Conservation (phyloP, 2,113 vertebrate genomes). For the Micromys minutus region DNA sequence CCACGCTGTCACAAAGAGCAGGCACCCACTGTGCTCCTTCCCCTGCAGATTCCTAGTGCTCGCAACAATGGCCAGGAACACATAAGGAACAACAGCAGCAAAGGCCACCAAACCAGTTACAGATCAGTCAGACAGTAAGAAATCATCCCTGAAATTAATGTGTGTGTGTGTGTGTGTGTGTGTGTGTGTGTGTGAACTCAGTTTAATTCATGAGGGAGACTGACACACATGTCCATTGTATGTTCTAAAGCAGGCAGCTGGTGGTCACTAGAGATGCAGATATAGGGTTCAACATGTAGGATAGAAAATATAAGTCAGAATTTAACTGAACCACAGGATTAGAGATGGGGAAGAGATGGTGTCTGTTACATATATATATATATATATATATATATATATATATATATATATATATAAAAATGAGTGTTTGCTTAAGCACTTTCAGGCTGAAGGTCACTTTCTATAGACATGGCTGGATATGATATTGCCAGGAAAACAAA, state of each 20-base stretch:
- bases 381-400: too few species aligned
- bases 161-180: too few species aligned
- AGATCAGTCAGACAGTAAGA: fast-evolving
- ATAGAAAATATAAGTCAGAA: background rate
- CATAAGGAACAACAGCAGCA: too few species aligned
- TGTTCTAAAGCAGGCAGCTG: background rate
- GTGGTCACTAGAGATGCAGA: background rate
- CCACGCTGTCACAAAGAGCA: background rate
- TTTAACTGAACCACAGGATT: background rate
- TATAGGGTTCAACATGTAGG: background rate
- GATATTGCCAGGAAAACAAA: background rate
- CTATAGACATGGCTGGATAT: background rate
- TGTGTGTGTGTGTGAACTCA: too few species aligned
- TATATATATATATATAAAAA: too few species aligned
- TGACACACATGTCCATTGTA: too few species aligned
- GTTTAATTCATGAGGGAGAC: too few species aligned
- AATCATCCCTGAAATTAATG: background rate
- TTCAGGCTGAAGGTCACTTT: background rate
- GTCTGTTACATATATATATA: background rate
- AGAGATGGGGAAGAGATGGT: background rate
- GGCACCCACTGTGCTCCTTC: background rate
- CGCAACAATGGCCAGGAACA: fast-evolving
- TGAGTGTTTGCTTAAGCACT: background rate
- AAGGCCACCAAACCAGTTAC: too few species aligned
- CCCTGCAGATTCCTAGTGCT: fast-evolving